Conservation (phyloP, 1,140 invertebrate species). For the Ceratosolen fusciceps region DNA sequence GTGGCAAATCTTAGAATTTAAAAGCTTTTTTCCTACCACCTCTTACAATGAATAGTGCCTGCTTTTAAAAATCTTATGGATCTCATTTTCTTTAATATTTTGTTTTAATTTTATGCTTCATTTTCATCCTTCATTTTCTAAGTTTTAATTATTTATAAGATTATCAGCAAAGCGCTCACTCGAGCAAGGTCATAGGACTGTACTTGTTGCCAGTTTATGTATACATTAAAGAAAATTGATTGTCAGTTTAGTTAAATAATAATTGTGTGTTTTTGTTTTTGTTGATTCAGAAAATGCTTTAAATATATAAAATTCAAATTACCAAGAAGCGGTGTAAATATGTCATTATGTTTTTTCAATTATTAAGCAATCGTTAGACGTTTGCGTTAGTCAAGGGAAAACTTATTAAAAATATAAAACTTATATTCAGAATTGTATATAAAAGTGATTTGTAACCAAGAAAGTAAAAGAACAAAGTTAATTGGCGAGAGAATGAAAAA, state of each 20-base stretch:
- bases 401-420: constrained; percentile 44
- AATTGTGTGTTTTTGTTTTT: constrained; percentile 56
- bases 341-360: constrained; percentile 45
- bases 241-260: constrained; percentile 54
- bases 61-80: constrained; percentile 35
- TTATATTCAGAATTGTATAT: constrained; percentile 46
- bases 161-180: constrained; percentile 32
- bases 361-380: constrained; percentile 33
- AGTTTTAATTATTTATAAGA: constrained; percentile 20
- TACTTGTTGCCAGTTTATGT: constrained; percentile 72
- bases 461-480: constrained; percentile 18
- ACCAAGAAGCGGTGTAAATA: constrained; percentile 44
- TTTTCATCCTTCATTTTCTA: constrained; percentile 7
- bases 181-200: constrained; percentile 58
- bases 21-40: background rate
- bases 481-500: background rate
- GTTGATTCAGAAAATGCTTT: constrained; percentile 70
- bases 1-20: background rate
- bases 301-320: constrained; percentile 63
- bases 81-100: constrained; percentile 36
- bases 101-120: constrained; percentile 16
- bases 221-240: constrained; percentile 56
- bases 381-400: constrained; percentile 39
- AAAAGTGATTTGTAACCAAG: constrained; percentile 35
- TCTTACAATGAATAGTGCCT: background rate